These are phyloP conservation scores for Nothocercus julius DNA, from an alignment of 2,113 vertebrate genomes.

Conservation along the genomic window DNA sequence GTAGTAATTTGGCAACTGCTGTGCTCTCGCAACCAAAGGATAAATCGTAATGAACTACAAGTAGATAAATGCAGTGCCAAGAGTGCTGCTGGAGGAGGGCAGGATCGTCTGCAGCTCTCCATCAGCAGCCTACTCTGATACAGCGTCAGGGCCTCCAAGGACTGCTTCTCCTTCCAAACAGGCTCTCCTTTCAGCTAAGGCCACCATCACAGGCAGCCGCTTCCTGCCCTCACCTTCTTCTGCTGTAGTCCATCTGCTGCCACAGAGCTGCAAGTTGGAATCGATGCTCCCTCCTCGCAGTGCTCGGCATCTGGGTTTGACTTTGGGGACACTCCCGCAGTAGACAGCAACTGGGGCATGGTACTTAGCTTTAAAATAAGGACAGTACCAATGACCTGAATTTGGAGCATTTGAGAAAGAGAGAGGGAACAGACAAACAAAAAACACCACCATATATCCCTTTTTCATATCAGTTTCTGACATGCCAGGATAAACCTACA, in stretches of 20 bases:
- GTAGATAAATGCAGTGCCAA: neutral
- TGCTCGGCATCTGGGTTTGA: neutral
- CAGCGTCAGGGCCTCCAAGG: neutral
- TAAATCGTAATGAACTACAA: neutral
- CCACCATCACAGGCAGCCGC: too few relatives aligned
- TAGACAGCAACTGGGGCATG: neutral
- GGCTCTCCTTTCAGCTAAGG: neutral
- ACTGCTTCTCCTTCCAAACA: neutral
- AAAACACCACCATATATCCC: too few relatives aligned
- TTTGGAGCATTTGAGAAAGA: neutral
- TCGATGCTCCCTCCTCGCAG: neutral
- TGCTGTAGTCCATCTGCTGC: conserved; percentile 4
- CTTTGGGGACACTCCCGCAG: conserved; percentile 23
- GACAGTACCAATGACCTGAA: neutral
- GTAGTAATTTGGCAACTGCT: neutral
- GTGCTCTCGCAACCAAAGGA: neutral
- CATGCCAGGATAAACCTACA: too few relatives aligned
- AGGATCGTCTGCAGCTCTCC: neutral
- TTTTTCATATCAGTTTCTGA: neutral
- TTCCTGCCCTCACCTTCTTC: conserved; percentile 5
- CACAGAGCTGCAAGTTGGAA: neutral
- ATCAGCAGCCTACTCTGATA: neutral
- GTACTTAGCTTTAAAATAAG: conserved; percentile 35
- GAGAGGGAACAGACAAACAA: neutral
- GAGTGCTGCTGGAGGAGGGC: rapidly evolving